These are phyloP conservation scores for Chaetogeoica ovagalla DNA, from an alignment of 2,888 invertebrate genomes.

Conservation along the genomic window DNA sequence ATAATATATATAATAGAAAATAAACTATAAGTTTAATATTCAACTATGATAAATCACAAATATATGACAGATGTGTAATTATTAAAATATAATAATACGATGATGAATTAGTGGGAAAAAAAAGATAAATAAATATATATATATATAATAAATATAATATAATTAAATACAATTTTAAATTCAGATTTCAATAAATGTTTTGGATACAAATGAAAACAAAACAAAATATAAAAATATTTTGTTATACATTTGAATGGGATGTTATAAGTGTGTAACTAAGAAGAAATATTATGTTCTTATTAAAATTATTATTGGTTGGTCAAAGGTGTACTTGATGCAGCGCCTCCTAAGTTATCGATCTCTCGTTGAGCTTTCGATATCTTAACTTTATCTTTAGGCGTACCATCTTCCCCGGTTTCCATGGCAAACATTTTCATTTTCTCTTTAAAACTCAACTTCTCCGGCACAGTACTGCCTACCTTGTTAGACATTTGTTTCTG, in stretches of 20 bases:
- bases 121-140: background rate
- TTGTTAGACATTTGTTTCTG: slow-evolving; percentile 67
- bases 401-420: slow-evolving; percentile 90
- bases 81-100: slow-evolving; percentile 46
- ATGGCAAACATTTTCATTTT: slow-evolving; percentile 99
- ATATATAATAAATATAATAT: background rate
- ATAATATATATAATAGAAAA: slow-evolving; percentile 50
- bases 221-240: background rate
- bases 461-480: slow-evolving; percentile 62
- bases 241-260: slow-evolving; percentile 36
- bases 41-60: slow-evolving; percentile 51
- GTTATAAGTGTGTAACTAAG: slow-evolving; percentile 29
- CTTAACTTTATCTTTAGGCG: slow-evolving; percentile 93
- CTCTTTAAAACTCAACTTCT: slow-evolving; percentile 94
- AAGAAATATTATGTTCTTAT: background rate
- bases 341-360: slow-evolving; percentile 71
- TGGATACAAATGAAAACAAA: slow-evolving; percentile 12
- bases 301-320: slow-evolving; percentile 53
- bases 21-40: slow-evolving; percentile 51
- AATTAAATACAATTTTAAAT: slow-evolving; percentile 27
- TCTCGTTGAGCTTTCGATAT: slow-evolving; percentile 93
- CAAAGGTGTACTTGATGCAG: slow-evolving; percentile 59
- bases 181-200: slow-evolving; percentile 34
- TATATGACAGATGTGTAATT: slow-evolving; percentile 25
- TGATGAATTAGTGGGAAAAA: slow-evolving; percentile 19